A percentile compares a stretch with the other conserved stretches of the same genome.
Evolutionary conservation across 2,888 invertebrate genomes (phyloP).

Genomic region (Pyrrhia umbra): DNA sequence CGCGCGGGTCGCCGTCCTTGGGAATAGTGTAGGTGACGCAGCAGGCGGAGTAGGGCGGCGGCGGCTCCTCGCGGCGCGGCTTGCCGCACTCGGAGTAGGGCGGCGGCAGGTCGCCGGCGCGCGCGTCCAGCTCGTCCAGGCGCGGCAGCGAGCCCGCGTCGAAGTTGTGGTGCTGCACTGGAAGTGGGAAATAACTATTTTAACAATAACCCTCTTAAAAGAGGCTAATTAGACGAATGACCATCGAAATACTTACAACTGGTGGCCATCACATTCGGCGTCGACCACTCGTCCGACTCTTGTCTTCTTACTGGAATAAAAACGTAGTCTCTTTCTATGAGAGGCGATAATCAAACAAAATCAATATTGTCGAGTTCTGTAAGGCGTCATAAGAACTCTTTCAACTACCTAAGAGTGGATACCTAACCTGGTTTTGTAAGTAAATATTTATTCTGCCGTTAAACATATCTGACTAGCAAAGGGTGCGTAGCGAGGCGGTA

Average conservation of each 20-base stretch:
- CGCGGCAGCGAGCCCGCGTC: constrained; percentile 28
- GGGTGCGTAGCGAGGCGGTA: no score
- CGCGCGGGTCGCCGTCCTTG: constrained; percentile 69
- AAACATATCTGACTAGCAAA: no score
- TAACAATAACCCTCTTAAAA: no score
- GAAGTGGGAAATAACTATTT: constrained; percentile 32
- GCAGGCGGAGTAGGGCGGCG: constrained; percentile 82
- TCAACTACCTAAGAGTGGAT: not conserved
- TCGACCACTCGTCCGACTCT: constrained; percentile 69
- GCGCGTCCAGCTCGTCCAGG: constrained; percentile 51
- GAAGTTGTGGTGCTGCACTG: constrained; percentile 58
- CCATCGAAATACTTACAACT: constrained; percentile 71
- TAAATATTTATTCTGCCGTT: no score
- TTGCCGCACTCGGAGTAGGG: constrained; percentile 76
- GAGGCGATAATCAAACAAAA: no score
- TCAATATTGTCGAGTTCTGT: not conserved
- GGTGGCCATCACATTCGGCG: constrained; percentile 75
- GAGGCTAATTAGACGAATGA: no score
- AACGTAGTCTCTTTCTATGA: no score
- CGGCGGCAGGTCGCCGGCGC: constrained; percentile 72
- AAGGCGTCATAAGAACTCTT: not conserved
- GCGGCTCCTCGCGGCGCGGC: constrained; percentile 73
- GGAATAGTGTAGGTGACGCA: constrained; percentile 71
- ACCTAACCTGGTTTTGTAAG: not conserved
- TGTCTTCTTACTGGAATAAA: constrained; percentile 55